Conservation (phyloP, 2,888 invertebrate genomes). For the Scrobipalpa costella region DNA sequence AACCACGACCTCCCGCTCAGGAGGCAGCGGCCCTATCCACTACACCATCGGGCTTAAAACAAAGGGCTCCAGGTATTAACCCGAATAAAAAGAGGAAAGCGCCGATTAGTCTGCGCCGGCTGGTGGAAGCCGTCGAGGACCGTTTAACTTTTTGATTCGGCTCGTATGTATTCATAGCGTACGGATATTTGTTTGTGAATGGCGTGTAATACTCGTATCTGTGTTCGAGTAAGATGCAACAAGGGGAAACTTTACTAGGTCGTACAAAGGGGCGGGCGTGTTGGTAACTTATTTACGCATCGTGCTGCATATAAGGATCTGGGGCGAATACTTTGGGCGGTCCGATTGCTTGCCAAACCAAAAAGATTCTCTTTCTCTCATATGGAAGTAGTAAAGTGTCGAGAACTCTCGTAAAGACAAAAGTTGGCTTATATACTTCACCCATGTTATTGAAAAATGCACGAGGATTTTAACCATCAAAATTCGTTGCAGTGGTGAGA, state of each 20-base stretch:
- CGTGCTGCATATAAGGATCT: neutral
- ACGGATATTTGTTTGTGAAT: neutral
- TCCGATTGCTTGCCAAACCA: too few species aligned
- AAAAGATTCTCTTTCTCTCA: too few species aligned
- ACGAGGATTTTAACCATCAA: too few species aligned
- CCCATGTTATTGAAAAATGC: too few species aligned
- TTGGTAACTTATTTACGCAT: neutral
- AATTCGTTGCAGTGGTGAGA: too few species aligned
- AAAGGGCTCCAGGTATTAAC: neutral
- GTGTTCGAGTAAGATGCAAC: neutral
- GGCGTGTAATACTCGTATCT: neutral
- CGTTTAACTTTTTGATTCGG: constrained; percentile 23
- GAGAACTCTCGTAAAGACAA: too few species aligned
- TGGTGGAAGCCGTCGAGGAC: constrained; percentile 12
- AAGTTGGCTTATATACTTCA: too few species aligned
- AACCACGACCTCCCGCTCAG: too few species aligned
- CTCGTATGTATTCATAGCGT: constrained; percentile 27
- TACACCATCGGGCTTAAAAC: too few species aligned
- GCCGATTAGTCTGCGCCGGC: neutral
- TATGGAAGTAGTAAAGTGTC: too few species aligned
- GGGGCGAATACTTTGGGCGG: too few species aligned
- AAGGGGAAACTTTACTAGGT: neutral
- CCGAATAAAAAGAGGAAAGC: neutral
- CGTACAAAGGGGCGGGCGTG: neutral
- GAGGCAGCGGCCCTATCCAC: too few species aligned